Evolutionary conservation across 2,888 invertebrate species (phyloP), one percentile per base, ranked within the genome.

Genomic region (Microctonus brassicae): DNA sequence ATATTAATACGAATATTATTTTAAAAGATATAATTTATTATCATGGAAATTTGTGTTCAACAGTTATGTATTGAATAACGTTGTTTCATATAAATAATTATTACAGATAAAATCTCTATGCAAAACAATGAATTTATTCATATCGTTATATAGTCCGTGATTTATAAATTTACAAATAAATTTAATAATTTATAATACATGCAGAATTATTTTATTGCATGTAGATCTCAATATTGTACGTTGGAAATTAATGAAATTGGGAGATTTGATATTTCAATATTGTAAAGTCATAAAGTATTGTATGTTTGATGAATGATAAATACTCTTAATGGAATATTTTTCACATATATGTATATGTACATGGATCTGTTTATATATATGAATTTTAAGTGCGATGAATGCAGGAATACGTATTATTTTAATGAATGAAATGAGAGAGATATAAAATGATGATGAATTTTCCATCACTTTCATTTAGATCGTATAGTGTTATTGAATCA

Each of bases 401-500:
- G n/a, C n/a, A n/a, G n/a, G n/a, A n/a, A n/a, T n/a, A n/a, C n/a
- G n/a, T n/a, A n/a, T n/a, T n/a, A n/a, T n/a, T n/a, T n/a, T n/a
- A n/a, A 39, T 39, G n/a, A n/a, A n/a, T 1, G 13, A 6, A 39
- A 39, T 39, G 57, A 57, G n/a, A 57, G 26, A 55, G 13, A 57
- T 26, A 26, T 13, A 57, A 55, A 24, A n/a, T 29, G 33, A 26
- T 58, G 58, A 22, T 11, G 26, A 62, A 62, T 62, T 42, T 62
- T 42, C 52, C 26, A 22, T 22, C 24, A 53, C 42, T 39, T 47
- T 58, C 20, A 24, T 36, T 36, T 39, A 57, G 42, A 52, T 11
- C 42, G 47, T 10, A 10, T 70, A 42, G 22, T n/a, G 17, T 64
- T 55, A 39, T 57, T 57, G 57, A 70, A 63, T 70, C 64, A 64